Conservation (phyloP, 2,888 invertebrate species). For the Sarcophaga variegata region DNA sequence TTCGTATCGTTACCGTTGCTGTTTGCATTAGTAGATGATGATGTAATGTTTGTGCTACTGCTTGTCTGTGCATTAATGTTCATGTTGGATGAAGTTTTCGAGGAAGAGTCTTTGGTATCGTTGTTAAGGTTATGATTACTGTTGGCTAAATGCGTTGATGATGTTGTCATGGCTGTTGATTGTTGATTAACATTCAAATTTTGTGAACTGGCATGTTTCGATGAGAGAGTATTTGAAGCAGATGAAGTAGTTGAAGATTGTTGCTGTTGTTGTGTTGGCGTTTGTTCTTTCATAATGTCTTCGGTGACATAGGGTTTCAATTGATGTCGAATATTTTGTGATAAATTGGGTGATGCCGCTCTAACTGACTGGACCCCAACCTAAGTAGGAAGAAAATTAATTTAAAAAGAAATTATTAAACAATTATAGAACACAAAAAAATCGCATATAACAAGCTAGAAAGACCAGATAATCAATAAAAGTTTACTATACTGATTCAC, state of each 20-base stretch:
- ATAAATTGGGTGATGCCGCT: constrained; percentile 81
- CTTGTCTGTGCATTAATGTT: constrained; percentile 54
- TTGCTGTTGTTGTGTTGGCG: constrained; percentile 63
- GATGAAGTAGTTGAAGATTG: constrained; percentile 57
- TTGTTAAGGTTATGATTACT: constrained; percentile 68
- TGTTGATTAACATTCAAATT: constrained; percentile 63
- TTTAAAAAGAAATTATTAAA: background rate
- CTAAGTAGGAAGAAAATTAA: constrained; percentile 68
- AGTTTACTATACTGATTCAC: no score
- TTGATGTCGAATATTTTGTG: constrained; percentile 77
- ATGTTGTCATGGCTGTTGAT: constrained; percentile 48
- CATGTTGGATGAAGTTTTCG: constrained; percentile 61
- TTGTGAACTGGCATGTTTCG: constrained; percentile 64
- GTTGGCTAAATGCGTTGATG: constrained; percentile 58
- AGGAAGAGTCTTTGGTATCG: constrained; percentile 66
- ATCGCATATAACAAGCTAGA: background rate
- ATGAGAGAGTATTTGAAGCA: constrained; percentile 66
- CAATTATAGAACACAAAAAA: background rate
- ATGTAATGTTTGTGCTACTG: constrained; percentile 55
- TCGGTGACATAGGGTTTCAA: constrained; percentile 77
- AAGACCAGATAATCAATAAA: background rate
- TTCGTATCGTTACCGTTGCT: constrained; percentile 45
- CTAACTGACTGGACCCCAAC: constrained; percentile 79
- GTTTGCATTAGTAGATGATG: constrained; percentile 43
- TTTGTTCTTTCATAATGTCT: constrained; percentile 77